Base-by-base conservation (phyloP, 2,797 vertebrate species). In the Gallirallus australis region DNA sequence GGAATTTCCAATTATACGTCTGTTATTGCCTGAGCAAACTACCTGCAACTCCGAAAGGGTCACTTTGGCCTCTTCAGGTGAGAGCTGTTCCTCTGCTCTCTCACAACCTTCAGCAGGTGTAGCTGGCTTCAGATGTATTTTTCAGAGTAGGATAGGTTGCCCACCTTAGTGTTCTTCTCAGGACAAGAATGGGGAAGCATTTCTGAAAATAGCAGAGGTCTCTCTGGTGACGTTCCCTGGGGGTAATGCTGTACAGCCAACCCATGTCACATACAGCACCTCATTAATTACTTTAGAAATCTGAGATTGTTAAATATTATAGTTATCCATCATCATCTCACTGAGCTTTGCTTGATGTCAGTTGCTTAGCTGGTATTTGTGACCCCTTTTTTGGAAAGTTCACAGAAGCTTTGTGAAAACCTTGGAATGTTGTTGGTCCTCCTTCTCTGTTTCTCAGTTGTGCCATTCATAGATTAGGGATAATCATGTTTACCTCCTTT, bases 121-220 rank as follows among this genome's bases (percentile, higher is more conserved):
- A 81, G 52, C 3, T 56, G 80, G 63, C 42, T 96, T 96, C 85
- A 95, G 87, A 96, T 89, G 47, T 92, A 90, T 95, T 96, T 96
- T 95, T 97, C 66, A 90, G n/a, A 33, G 72, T 28, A 90, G 53
- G 71, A n/a, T 50, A 77, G 30, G 30, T 84, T 90, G 66, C 72
- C 80, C 35, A 54, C 66, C 54, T 94, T 66, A 50, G 42, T 6
- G 0, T 83, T 31, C 66, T 93, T 73, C 69, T 96, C 95, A 90
- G 79, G 61, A 82, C 77, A 93, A 89, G 56, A 54, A 18, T 15
- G 17, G 25, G 72, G n/a, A 93, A 97, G 73, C 61, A 50, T 65
- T 59, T 90, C 89, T 25, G 5, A 47, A 25, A 52, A 3, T 6
- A 64, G 27, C 39, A 83, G 78, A 86, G 20, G 42, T 86, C 27